Base-by-base conservation (phyloP, 2,113 vertebrate species). In the Perca schrenkii region DNA sequence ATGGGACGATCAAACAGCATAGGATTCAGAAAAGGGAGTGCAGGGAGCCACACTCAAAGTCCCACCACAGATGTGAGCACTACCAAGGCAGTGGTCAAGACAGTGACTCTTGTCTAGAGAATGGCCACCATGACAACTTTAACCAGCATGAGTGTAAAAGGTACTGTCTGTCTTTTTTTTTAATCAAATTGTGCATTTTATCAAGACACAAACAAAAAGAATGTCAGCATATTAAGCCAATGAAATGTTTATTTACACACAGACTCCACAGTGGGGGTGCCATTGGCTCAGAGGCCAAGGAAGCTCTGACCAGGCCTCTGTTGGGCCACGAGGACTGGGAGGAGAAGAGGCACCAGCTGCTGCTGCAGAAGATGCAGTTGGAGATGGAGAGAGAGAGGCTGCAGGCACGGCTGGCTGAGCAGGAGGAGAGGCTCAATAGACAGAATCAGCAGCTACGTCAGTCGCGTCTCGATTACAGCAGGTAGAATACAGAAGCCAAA, bases 331-430 rank as follows among this genome's bases (percentile, higher is more conserved):
- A 92, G 17, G 77, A 96, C 54, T 97, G 96, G 66, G 96, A 97
- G 88, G 96, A 96, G 79, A 97, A 95, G 92, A 95, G 94, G 58
- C 95, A 97, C 72, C 94, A 95, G 65, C 94, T 99, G 62, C 90
- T 98, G 84, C 91, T 97, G 88, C 98, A 99, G 93, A 99, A 98
- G 93, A 94, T 97, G 93, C 97, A 98, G 89, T 93, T 99, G 86
- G 97, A 99, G 94, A 88, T 94, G 82, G 97, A 99, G 93, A 96
- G 97, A 83, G 97, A 99, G 49, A 94, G 84, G 78, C 96, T 99
- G 65, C 97, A 98, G 76, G 89, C 94, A 61, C 90, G 97, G 58
- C 88, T 99, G 72, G 95, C 95, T 49, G 95, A 97, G 75, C 97
- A 99, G 89, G 97, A 99, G 82, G 95, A 96, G 76, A 96, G 95